Evolutionary conservation across 2,888 invertebrate genomes (phyloP).

Genomic region (Cephus rjabovi): DNA sequence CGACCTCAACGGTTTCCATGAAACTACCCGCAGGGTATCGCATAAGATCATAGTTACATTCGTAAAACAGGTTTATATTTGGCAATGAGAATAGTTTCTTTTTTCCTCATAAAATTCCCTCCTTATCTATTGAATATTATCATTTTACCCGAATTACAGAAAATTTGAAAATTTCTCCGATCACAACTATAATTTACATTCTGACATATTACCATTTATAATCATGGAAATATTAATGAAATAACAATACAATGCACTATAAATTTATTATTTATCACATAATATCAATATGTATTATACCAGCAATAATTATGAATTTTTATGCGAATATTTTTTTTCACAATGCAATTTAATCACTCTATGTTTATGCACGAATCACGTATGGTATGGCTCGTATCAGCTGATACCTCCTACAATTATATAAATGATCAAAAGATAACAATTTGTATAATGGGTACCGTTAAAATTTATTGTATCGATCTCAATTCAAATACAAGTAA

Average conservation of each 20-base stretch:
- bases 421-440: background rate
- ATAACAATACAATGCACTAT: background rate
- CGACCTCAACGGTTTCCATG: too few relatives aligned
- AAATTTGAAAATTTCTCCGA: too few relatives aligned
- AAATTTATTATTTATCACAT: too few relatives aligned
- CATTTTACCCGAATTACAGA: background rate
- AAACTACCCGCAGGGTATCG: too few relatives aligned
- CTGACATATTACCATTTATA: background rate
- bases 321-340: background rate
- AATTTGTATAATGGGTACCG: background rate
- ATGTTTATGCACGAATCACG: background rate
- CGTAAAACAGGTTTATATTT: background rate
- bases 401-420: background rate
- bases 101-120: background rate
- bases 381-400: too few relatives aligned
- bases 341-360: background rate
- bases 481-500: background rate
- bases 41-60: background rate
- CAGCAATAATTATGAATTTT: background rate
- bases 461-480: background rate
- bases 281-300: too few relatives aligned
- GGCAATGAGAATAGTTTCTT: background rate
- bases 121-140: background rate
- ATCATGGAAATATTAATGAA: background rate
- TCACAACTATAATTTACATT: background rate